Conservation (phyloP, 1,140 invertebrate species). For the Halictus rubicundus region DNA sequence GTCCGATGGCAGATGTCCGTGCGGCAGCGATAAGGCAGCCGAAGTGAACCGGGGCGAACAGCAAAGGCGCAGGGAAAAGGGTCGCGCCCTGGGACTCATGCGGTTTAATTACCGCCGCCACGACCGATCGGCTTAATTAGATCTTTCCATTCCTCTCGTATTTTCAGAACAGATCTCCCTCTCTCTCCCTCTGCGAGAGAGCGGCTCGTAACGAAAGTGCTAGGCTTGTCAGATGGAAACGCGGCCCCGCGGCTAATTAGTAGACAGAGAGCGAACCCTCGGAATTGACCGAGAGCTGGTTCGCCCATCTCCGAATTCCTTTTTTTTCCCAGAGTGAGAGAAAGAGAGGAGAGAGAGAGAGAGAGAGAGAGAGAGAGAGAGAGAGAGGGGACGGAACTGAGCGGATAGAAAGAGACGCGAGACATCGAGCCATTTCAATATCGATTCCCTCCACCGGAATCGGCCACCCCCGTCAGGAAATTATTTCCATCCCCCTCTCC, state of each 20-base stretch:
- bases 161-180: slow-evolving; percentile 8
- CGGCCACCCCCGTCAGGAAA: not conserved
- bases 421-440: slow-evolving; percentile 13
- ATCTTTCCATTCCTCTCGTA: slow-evolving; percentile 29
- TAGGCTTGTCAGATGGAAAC: not conserved
- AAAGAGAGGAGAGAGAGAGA: not conserved
- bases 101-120: slow-evolving; percentile 49
- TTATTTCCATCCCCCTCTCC: slow-evolving; percentile 19
- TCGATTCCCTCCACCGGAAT: not conserved
- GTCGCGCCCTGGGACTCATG: slow-evolving; percentile 38
- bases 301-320: not conserved
- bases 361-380: not conserved
- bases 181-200: not conserved
- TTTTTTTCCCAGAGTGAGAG: too few relatives aligned
- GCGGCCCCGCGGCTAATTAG: slow-evolving; percentile 30
- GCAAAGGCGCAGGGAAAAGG: not conserved
- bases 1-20: slow-evolving; percentile 1
- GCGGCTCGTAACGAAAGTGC: slow-evolving; percentile 32
- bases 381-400: too few relatives aligned
- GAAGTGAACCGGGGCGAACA: not conserved
- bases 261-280: slow-evolving; percentile 35
- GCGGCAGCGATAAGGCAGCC: slow-evolving; percentile 35
- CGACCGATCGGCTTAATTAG: slow-evolving; percentile 55
- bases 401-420: too few relatives aligned
- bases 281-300: slow-evolving; percentile 18